Evolutionary conservation across 2,797 vertebrate genomes (phyloP), one percentile per base, ranked within the genome.

Genomic region (Cottoperca gobio): DNA sequence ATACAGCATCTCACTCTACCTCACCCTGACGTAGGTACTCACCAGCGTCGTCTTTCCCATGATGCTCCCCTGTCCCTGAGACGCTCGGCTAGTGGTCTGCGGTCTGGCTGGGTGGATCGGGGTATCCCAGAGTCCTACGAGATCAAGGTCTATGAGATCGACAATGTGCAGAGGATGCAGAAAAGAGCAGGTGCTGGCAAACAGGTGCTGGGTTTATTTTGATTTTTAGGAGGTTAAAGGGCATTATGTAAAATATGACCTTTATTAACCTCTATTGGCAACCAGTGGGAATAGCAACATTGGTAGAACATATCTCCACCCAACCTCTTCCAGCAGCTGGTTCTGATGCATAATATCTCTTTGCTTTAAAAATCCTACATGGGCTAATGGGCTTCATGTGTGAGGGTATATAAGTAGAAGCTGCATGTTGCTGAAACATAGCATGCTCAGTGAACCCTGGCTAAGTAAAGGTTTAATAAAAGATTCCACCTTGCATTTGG

Each of bases 131-230:
- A 98, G 35, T 95, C 97, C 61, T 98, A 97, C 49, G 97, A 97
- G 93, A 97, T 99, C 83, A 99, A 97, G 84, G 96, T 99, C 59
- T 99, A 99, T 66, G 97, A 99, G 82, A 98, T 99, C 16, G 98
- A 99, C 63, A 95, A 97, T 6, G 95, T 96, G 81, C 95, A 97
- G 83, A 93, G 95, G 77, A 96, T 97, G 66, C 97, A 98, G 90
- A 94, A 96, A 79, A 95, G 96, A 87, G 94, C 96, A 86, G 96
- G 94, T 53, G 95, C 91, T 67, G 90, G 91, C 79, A 94, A 92
- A 94, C 96, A 96, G 95, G 96, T 97, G 90, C 94, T 94, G 86
- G 33, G 71, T 89, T 86, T 70, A 76, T 83, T 87, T 73, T 52
- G 68, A 26, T 55, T 69, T 73, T 71, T 62, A 37, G 26, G 83